Base-by-base conservation (phyloP, 2,113 vertebrate species). In the Bambusicola thoracicus region DNA sequence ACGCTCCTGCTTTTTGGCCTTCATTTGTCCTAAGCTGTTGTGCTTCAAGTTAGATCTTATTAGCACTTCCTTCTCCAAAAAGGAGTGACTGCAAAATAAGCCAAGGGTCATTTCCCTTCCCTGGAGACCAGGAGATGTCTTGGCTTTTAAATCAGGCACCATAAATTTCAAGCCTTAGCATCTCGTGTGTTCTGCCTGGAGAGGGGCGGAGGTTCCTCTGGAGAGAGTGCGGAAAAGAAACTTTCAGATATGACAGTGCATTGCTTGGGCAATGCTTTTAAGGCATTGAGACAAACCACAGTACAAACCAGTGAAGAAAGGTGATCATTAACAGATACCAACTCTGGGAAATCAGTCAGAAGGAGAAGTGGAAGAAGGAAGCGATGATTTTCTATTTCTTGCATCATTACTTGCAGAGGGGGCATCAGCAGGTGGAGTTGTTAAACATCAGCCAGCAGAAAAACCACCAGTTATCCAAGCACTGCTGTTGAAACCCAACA, bases 31-130 rank as follows among this genome's bases (percentile, higher is more conserved):
- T 90, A 84, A 88, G 70, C 53, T 86, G 96, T 32, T 91, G 65
- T 91, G 61, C 76, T 76, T 94, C 90, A 86, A 93, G 61, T 86
- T 82, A 96, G 61, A 0, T 0, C 56, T 92, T 95, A 86, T 92
- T 94, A 91, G 89, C 87, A 84, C 87, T 95, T 96, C 93, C 94
- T 93, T 92, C 87, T 91, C 81, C 74, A 58, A 84, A 93, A 96
- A 94, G 43, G 85, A 94, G 85, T 88, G 87, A 88, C 95, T 95
- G 93, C 80, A 94, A 94, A 87, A 93, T 83, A 90, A 93, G 91
- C 91, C 91, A 97, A 91, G 69, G 90, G 93, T 93, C 85, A 95
- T 94, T 95, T 97, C 94, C 93, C 61, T 94, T 96, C 91, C 77
- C 94, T 88, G 81, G 93, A 92, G 82, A 75, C 56, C 80, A 51